Evolutionary conservation across 2,888 invertebrate species (phyloP).

Genomic region (Volucella bombylans): DNA sequence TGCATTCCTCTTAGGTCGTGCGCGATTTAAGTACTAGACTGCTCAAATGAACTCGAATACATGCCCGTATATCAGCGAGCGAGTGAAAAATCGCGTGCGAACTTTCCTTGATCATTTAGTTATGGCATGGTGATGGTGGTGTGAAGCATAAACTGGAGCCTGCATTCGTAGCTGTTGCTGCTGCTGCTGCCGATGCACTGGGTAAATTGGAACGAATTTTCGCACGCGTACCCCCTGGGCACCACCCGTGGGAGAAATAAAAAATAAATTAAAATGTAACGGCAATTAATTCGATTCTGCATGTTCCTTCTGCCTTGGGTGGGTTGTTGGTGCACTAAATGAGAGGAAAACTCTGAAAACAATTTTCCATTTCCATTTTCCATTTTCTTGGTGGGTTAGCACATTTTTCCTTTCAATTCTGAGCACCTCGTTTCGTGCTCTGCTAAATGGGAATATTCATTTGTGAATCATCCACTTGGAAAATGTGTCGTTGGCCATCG

Average conservation of each 20-base stretch:
- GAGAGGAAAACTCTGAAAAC: constrained; percentile 39
- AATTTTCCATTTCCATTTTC: constrained; percentile 54
- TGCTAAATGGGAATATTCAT: constrained; percentile 54
- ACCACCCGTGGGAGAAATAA: constrained; percentile 60
- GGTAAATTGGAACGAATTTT: constrained; percentile 57
- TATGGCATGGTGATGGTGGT: constrained; percentile 7
- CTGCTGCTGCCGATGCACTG: constrained; percentile 6
- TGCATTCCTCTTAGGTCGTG: constrained; percentile 40
- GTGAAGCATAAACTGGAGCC: no score
- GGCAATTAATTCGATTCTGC: constrained; percentile 62
- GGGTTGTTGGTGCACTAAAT: background rate
- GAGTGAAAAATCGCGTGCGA: constrained; percentile 62
- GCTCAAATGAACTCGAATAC: constrained; percentile 12
- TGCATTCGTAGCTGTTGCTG: no score
- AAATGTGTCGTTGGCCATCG: constrained; percentile 49
- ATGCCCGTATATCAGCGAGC: background rate
- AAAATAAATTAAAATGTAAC: constrained; percentile 18
- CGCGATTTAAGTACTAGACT: constrained; percentile 37
- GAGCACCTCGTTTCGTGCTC: constrained; percentile 13
- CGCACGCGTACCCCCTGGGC: constrained; percentile 56
- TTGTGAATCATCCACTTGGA: constrained; percentile 56
- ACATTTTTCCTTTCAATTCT: background rate
- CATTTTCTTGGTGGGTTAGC: constrained; percentile 7
- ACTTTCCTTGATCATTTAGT: constrained; percentile 55
- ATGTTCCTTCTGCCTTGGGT: constrained; percentile 33